These are phyloP conservation scores for Pomacea canaliculata DNA, from an alignment of 2,888 invertebrate genomes.

Conservation along the genomic window DNA sequence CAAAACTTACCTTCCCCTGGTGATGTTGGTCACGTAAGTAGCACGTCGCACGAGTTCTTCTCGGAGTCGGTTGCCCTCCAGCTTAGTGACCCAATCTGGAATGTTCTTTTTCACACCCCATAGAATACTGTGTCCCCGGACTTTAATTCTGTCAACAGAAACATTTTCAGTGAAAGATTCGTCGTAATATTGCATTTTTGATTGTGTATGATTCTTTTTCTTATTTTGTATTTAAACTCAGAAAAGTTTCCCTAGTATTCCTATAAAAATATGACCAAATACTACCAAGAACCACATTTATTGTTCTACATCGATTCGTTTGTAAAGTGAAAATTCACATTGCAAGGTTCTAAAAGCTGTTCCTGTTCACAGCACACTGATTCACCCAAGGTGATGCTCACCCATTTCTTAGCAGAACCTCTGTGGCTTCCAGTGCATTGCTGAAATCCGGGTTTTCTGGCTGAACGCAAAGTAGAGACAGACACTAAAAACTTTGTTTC, in stretches of 20 bases:
- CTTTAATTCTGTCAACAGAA: constrained; percentile 23
- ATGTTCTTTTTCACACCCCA: constrained; percentile 31
- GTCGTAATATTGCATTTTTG: no score
- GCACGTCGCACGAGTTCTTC: constrained; percentile 12
- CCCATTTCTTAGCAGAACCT: constrained; percentile 36
- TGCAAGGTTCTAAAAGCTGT: no score
- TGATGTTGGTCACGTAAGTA: constrained; percentile 12
- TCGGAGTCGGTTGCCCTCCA: constrained; percentile 23
- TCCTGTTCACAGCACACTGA: no score
- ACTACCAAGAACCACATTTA: no score
- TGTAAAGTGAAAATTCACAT: no score
- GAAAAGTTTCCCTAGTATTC: no score
- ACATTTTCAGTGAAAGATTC: no score
- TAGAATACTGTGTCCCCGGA: constrained; percentile 37
- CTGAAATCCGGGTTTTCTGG: constrained; percentile 36
- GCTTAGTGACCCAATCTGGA: constrained; percentile 23
- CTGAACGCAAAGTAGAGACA: not conserved
- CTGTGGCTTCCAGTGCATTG: constrained; percentile 31
- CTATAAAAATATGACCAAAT: no score
- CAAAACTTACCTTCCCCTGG: not conserved
- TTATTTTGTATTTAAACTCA: no score
- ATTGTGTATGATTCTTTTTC: no score
- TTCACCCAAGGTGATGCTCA: constrained; percentile 8
- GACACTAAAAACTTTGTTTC: no score
- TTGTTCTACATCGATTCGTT: no score